These are phyloP conservation scores for Propithecus perrieri DNA, from an alignment of 2,797 vertebrate species.

Conservation along the genomic window DNA sequence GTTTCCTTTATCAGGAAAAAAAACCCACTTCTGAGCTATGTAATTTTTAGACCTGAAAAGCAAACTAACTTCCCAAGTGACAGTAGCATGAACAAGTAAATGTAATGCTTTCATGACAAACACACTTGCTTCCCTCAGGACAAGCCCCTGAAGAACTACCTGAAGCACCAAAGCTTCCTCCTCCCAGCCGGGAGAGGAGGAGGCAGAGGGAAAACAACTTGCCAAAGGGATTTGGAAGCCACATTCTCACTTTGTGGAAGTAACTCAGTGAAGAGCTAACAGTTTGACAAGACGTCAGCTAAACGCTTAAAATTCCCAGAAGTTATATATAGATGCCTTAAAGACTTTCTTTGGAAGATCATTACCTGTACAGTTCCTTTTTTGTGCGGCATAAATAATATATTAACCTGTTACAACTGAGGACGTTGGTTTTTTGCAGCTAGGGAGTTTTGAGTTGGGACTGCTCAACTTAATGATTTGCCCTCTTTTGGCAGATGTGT, in stretches of 20 bases:
- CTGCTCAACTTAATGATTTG: not conserved
- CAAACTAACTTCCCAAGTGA: not conserved
- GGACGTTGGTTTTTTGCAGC: not conserved
- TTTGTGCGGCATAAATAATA: not conserved
- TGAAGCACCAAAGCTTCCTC: not conserved
- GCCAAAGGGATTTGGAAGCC: not conserved
- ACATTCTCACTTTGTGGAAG: conserved; percentile 37
- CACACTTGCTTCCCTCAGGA: not conserved
- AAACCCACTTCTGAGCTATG: not conserved
- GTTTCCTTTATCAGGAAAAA: not conserved
- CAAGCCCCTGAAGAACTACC: not conserved
- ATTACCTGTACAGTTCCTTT: conserved; percentile 38
- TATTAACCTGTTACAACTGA: not conserved
- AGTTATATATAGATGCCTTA: conserved; percentile 79
- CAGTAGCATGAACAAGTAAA: not conserved
- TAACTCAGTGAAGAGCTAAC: conserved; percentile 23
- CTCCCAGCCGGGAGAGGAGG: not conserved
- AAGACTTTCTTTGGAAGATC: conserved; percentile 68
- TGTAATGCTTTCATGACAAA: not conserved
- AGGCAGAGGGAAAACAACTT: not conserved
- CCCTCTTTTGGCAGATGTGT: not conserved
- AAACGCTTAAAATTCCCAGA: conserved; percentile 49
- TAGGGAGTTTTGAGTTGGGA: not conserved
- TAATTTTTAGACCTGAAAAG: not conserved
- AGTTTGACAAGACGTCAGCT: conserved; percentile 36